phyloP scores from a whole-genome alignment of 1,140 invertebrate genomes.

The Lucilia cuprina region DNA sequence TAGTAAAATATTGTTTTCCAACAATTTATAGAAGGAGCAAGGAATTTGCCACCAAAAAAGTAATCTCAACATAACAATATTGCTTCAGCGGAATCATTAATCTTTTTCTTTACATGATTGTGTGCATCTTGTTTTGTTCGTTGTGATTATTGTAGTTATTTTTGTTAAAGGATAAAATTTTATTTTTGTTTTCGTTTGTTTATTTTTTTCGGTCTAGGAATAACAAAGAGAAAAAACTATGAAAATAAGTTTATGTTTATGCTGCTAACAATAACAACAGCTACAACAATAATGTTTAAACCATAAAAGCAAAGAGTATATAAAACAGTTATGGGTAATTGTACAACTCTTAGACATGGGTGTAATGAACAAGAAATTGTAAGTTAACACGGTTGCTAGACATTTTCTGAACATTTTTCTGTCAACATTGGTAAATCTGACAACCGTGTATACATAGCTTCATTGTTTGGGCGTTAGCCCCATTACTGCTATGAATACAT shows the following conservation, averaged over 20 bases:
- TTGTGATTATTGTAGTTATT: too few relatives aligned
- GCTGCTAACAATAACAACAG: not conserved
- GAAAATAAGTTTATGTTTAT: not conserved
- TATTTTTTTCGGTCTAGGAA: not conserved
- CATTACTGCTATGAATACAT: not conserved
- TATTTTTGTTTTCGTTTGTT: not conserved
- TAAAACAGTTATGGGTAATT: not conserved
- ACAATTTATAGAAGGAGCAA: not conserved
- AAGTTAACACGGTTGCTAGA: too few relatives aligned
- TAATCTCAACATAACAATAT: slow-evolving; percentile 4
- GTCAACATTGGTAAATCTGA: too few relatives aligned
- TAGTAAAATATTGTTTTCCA: too few relatives aligned
- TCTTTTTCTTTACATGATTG: not conserved
- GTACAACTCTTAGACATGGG: too few relatives aligned
- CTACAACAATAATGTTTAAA: not conserved
- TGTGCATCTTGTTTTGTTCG: not conserved
- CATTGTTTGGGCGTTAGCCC: too few relatives aligned
- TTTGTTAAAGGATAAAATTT: not conserved
- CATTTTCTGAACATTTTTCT: too few relatives aligned
- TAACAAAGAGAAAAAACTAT: not conserved
- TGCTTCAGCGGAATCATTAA: slow-evolving; percentile 1
- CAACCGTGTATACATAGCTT: too few relatives aligned
- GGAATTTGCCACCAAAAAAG: not conserved
- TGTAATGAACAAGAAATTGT: too few relatives aligned
- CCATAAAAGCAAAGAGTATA: not conserved